A percentile compares a stretch with the other conserved stretches of the same genome.
Conservation (phyloP, 2,888 invertebrate species). For the Minunthozetes semirufus region DNA sequence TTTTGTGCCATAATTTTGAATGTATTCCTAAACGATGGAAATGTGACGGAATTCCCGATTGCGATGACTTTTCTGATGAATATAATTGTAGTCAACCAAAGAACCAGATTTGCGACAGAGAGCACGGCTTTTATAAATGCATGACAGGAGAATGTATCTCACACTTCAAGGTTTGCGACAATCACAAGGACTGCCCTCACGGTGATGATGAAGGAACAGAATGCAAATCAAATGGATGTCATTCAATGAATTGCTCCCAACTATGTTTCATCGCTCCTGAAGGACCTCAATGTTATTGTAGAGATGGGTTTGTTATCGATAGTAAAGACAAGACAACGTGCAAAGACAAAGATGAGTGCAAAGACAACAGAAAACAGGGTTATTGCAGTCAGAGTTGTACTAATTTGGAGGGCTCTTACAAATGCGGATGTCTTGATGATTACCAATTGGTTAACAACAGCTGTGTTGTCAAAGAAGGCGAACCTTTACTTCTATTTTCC, state of each 20-base stretch:
- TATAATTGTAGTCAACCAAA: background rate
- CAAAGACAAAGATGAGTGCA: slow-evolving; percentile 45
- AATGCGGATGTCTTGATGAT: slow-evolving; percentile 60
- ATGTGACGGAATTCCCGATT: slow-evolving; percentile 38
- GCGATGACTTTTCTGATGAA: slow-evolving; percentile 36
- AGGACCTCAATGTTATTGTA: slow-evolving; percentile 42
- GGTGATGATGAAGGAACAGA: slow-evolving; percentile 42
- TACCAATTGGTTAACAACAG: slow-evolving; percentile 58
- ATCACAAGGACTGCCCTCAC: slow-evolving; percentile 40
- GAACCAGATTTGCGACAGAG: slow-evolving; percentile 23
- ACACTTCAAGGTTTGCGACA: slow-evolving; percentile 40
- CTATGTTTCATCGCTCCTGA: slow-evolving; percentile 28
- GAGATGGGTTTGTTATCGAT: slow-evolving; percentile 39
- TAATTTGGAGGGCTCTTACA: slow-evolving; percentile 60
- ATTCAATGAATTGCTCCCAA: slow-evolving; percentile 37
- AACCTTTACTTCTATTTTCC: slow-evolving; percentile 61
- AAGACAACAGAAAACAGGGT: slow-evolving; percentile 47
- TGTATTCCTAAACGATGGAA: slow-evolving; percentile 35
- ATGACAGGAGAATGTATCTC: slow-evolving; percentile 39
- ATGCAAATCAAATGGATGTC: slow-evolving; percentile 36
- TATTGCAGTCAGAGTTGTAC: slow-evolving; percentile 54
- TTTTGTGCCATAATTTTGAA: slow-evolving; percentile 24
- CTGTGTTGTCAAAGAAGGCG: slow-evolving; percentile 38
- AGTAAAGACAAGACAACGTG: slow-evolving; percentile 39
- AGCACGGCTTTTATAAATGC: slow-evolving; percentile 25